Evolutionary conservation across 2,113 vertebrate species (phyloP).

Genomic region (Psettodes erumei): DNA sequence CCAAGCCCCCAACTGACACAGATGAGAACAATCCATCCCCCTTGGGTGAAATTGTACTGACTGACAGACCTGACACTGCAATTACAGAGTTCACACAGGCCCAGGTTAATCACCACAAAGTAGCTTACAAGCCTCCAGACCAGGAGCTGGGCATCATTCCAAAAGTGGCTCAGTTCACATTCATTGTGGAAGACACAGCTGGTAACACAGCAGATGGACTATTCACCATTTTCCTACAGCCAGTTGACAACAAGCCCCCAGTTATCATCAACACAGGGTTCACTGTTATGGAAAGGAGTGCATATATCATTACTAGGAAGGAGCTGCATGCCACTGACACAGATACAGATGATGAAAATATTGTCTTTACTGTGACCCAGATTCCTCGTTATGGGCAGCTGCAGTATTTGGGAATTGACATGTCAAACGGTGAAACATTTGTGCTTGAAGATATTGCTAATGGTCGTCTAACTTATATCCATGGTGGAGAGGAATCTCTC

Average conservation of each 20-base stretch:
- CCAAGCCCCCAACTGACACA: conserved; percentile 87
- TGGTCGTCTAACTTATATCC: conserved; percentile 82
- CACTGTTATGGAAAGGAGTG: conserved; percentile 85
- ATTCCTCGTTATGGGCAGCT: conserved; percentile 82
- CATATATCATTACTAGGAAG: conserved; percentile 83
- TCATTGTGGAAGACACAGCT: conserved; percentile 89
- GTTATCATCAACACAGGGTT: conserved; percentile 94
- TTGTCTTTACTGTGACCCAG: conserved; percentile 87
- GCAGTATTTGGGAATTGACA: conserved; percentile 82
- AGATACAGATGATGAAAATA: conserved; percentile 85
- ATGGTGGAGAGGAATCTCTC: conserved; percentile 85
- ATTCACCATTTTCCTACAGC: conserved; percentile 93
- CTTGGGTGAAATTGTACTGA: conserved; percentile 89
- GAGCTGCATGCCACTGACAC: conserved; percentile 86
- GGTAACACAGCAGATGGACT: conserved; percentile 88
- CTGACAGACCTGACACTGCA: conserved; percentile 86
- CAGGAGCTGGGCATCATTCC: conserved; percentile 92
- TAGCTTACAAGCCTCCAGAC: conserved; percentile 91
- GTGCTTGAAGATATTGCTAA: conserved; percentile 82
- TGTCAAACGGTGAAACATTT: conserved; percentile 85
- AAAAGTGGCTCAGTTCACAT: conserved; percentile 93
- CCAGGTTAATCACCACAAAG: conserved; percentile 97
- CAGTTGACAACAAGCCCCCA: conserved; percentile 95
- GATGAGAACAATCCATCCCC: conserved; percentile 88
- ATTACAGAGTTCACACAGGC: conserved; percentile 95